Base-by-base conservation (phyloP, 92 coral and sea anemone genomes). In the Porites cylindrica region DNA sequence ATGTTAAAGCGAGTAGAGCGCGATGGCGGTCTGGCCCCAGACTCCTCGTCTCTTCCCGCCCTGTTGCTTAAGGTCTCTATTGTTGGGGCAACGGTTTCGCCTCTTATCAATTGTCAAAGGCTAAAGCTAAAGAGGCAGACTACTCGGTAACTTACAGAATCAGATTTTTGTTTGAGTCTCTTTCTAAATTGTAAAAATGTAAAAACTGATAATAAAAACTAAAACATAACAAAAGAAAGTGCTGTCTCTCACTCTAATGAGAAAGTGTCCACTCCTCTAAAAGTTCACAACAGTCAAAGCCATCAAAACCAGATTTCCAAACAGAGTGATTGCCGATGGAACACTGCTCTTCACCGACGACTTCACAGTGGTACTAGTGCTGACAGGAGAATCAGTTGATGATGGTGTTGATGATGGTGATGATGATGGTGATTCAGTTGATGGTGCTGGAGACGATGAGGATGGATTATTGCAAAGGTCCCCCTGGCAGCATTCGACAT, bases 31-130 rank as follows among this genome's bases (percentile, higher is more conserved):
- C 72, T 67, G n/a, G 72, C 16, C 72, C 72, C 72, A 67, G 12
- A 38, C 47, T 38, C 6, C 47, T 21, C 72, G 47, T 67, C 43
- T 67, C 43, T 23, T 67, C 72, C 72, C 13, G 38, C 14, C 72
- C 69, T 65, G 69, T 19, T 65, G 69, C 29, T 65, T 38, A 65
- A 65, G 29, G 69, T 65, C 69, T 65, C 69, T 65, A 65, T 13
- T 65, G 0, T 65, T 16, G 47, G 47, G 47, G 47, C 47, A 38
- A 38, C 47, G 47, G 47, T 38, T 38, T 38, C 47, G 47, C 47
- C 47, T 38, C 47, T 38, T 38, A 38, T 38, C 47, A 38, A 4
- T 0, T 38, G 7, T 7, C 47, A 38, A 4, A 38, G 47, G 47
- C 6, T 38, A 38, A 6, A 38, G 47, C 47, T 38, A 38, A 38